A percentile compares a stretch with the other conserved stretches of the same genome.
These are phyloP conservation scores for Heliothis subflexa DNA, from an alignment of 1,140 invertebrate genomes.

Conservation along the genomic window DNA sequence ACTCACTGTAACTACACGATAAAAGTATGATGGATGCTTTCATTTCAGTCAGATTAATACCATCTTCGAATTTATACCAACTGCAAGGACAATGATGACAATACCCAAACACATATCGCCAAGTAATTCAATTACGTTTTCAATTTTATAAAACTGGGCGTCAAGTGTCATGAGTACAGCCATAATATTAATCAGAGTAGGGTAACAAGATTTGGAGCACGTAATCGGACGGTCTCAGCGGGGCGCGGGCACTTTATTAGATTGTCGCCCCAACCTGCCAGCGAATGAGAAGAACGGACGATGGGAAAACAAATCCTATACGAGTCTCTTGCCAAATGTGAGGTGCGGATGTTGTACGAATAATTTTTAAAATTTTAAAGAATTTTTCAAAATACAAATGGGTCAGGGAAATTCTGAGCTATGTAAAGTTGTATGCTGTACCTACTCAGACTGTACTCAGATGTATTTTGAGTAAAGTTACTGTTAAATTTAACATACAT, in stretches of 20 bases:
- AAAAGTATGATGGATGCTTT: too few species aligned
- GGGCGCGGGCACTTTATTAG: constrained; percentile 81
- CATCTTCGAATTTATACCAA: not conserved
- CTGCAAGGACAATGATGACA: constrained; percentile 45
- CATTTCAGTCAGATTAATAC: too few species aligned
- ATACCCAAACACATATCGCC: constrained; percentile 40
- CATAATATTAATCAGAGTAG: constrained; percentile 83
- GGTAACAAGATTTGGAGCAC: constrained; percentile 80
- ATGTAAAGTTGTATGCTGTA: not conserved
- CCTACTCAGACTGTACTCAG: too few species aligned
- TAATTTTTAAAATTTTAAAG: not conserved
- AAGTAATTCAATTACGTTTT: constrained; percentile 70
- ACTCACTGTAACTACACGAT: too few species aligned
- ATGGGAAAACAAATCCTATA: not conserved
- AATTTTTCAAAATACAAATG: not conserved
- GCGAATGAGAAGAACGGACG: constrained; percentile 55
- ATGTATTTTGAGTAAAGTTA: too few species aligned
- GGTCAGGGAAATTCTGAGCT: not conserved
- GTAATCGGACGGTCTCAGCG: constrained; percentile 81
- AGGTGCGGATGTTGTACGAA: constrained; percentile 1
- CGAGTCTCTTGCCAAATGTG: constrained; percentile 33
- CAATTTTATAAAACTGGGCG: constrained; percentile 69
- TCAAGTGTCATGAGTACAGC: constrained; percentile 53
- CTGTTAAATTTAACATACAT: too few species aligned
- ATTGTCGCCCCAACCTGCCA: constrained; percentile 82